Evolutionary conservation across 2,888 invertebrate genomes (phyloP), one percentile per base, ranked within the genome.

Genomic region (Gortyna flavago): DNA sequence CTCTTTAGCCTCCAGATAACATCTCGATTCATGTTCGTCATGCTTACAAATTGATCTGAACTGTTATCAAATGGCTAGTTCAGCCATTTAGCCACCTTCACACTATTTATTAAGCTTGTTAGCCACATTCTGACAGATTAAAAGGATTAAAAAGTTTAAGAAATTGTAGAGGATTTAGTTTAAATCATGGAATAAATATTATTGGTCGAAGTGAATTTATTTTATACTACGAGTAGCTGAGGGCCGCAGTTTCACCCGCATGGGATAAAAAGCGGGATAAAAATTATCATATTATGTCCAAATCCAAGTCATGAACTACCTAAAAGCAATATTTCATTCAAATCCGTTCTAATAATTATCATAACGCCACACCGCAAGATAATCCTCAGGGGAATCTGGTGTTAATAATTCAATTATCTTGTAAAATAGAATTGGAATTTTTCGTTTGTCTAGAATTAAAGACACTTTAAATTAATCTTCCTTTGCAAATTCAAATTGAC

Each of bases 31-130:
- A n/a, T n/a, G 87, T 89, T 80, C 78, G 93, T 94, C 94, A 94
- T 92, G 87, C 85, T 85, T 77, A 86, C 89, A 93, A 94, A 94
- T 94, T 94, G 93, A 90, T 90, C 67, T 54, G n/a, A 35, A 51
- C 68, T 73, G 61, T 73, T 79, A 81, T 85, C 71, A 87, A 81
- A 84, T 73, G 85, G 87, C 83, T 75, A 85, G 79, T 87, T 87
- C 73, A 83, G 64, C 48, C 71, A 72, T 76, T 85, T 68, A 81
- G 57, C 44, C 72, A 67, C 65, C 72, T 78, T 79, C 76, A 82
- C 74, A 80, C 68, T 48, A 70, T 72, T 64, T 75, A 75, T 66
- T 62, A 59, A 29, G 72, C 83, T 82, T 79, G 75, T 85, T 85
- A 85, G 61, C 54, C 29, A 57, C 2, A 25, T 44, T 70, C n/a